phyloP scores from a whole-genome alignment of 2,797 vertebrate genomes.

The Sebastes aleutianus region DNA sequence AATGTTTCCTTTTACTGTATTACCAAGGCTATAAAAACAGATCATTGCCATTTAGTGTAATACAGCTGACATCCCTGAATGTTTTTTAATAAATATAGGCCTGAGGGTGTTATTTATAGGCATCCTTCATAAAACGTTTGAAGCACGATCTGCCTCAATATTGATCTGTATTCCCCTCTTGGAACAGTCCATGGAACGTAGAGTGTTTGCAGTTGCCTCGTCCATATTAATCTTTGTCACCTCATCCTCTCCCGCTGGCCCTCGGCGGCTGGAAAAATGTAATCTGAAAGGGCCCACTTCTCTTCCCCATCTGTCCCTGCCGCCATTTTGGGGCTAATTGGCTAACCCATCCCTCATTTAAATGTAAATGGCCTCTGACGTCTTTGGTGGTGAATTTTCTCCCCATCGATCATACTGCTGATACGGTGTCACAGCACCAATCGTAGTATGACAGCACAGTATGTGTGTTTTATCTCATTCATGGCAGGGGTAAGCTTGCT shows the following conservation, averaged over 20 bases:
- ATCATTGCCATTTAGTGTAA: not conserved
- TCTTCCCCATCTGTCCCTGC: slow-evolving; percentile 35
- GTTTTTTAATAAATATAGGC: not conserved
- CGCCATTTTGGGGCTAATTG: slow-evolving; percentile 60
- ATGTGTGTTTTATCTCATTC: slow-evolving; percentile 6
- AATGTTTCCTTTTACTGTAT: not conserved
- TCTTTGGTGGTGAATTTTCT: slow-evolving; percentile 28
- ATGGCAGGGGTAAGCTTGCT: not conserved
- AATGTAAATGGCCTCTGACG: slow-evolving; percentile 65
- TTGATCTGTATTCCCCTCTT: not conserved
- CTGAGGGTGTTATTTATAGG: not conserved
- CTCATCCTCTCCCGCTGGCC: slow-evolving; percentile 16
- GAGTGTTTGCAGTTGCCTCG: not conserved
- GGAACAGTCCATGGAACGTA: not conserved
- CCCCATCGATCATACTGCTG: slow-evolving; percentile 48
- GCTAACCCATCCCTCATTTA: slow-evolving; percentile 59
- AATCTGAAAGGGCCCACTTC: slow-evolving; percentile 33
- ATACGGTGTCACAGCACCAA: slow-evolving; percentile 15
- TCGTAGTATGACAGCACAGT: not conserved
- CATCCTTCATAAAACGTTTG: not conserved
- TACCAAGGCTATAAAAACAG: not conserved
- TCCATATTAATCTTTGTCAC: slow-evolving; percentile 30
- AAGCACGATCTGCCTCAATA: slow-evolving; percentile 2
- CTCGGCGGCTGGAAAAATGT: slow-evolving; percentile 39
- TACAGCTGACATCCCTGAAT: not conserved